phyloP scores from a whole-genome alignment of 2,113 vertebrate species.

The Trogon surrucura region DNA sequence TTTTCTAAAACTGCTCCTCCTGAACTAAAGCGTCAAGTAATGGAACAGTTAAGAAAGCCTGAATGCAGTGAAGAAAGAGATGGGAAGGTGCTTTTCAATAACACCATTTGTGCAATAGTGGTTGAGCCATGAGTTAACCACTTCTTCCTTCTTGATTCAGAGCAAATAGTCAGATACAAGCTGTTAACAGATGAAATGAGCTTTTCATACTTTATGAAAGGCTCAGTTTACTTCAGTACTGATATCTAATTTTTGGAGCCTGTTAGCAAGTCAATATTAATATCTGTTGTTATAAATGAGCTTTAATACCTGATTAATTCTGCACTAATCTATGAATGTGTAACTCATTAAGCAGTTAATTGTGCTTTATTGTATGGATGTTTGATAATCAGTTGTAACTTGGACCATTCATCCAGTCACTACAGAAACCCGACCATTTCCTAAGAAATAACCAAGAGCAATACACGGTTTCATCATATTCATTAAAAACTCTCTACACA shows the following conservation, averaged over 20 bases:
- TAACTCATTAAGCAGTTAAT: neutral
- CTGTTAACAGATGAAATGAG: neutral
- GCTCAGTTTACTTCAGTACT: neutral
- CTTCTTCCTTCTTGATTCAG: neutral
- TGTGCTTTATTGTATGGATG: neutral
- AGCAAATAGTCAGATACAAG: neutral
- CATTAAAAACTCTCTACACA: neutral
- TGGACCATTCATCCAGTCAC: neutral
- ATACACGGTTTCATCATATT: neutral
- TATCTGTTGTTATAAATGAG: neutral
- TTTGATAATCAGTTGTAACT: slow-evolving; percentile 3
- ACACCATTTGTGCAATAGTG: slow-evolving; percentile 81
- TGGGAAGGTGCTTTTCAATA: slow-evolving; percentile 88
- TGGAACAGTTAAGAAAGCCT: slow-evolving; percentile 80
- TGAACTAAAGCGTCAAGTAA: slow-evolving; percentile 80
- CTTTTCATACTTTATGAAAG: neutral
- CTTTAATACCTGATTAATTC: neutral
- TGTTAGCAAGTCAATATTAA: neutral
- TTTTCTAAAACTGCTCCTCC: slow-evolving; percentile 84
- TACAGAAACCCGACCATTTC: neutral
- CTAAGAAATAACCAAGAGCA: neutral
- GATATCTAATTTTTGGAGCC: neutral
- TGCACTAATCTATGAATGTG: neutral
- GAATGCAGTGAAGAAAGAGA: slow-evolving; percentile 81
- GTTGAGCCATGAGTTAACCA: slow-evolving; percentile 68